Evolutionary conservation across 2,797 vertebrate genomes (phyloP), one percentile per base, ranked within the genome.

Genomic region (Periparus ater): DNA sequence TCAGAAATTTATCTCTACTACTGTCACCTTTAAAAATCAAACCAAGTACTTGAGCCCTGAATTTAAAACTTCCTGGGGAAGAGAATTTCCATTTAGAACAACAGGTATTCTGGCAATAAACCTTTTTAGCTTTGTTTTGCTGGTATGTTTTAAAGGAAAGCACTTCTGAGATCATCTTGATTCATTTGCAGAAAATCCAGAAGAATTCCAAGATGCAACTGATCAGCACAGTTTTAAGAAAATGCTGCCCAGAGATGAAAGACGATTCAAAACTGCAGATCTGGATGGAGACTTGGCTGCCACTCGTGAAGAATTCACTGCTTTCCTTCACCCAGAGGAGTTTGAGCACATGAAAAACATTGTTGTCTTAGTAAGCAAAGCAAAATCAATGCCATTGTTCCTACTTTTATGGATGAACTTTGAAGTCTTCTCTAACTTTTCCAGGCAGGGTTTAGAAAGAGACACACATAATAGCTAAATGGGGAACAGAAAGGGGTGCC

Each of bases 271-370:
- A 95, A 88, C 97, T 1, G 99, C 99, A 16, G 99, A 99, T 94
- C 91, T 98, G 42, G 97, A 99, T 18, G 97, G 98, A 16, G 99
- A 99, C 94, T 91, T 96, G 88, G 97, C 97, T 26, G 98, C 99
- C 32, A 99, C 98, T 77, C 97, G 98, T 63, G 99, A 99, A 83
- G 99, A 99, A 97, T 99, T 99, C 97, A 99, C 99, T 0, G 97
- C 99, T 58, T 99, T 99, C 91, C 98, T 99, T 86, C 99, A 99
- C 95, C 99, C 99, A 0, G 99, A 99, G 95, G 99, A 99, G 97
- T 99, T 99, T 95, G 99, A 99, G 65, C 99, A 99, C 85, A 99
- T 99, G 99, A 99, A 98, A 95, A 99, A 98, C 91, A 99, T 98
- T 11, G 99, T 99, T 84, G 98, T 99, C 96, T 96, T 98, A 97